A percentile compares a stretch with the other conserved stretches of the same genome.
phyloP scores from a whole-genome alignment of 2,113 vertebrate genomes.

The Thalassoma bifasciatum region DNA sequence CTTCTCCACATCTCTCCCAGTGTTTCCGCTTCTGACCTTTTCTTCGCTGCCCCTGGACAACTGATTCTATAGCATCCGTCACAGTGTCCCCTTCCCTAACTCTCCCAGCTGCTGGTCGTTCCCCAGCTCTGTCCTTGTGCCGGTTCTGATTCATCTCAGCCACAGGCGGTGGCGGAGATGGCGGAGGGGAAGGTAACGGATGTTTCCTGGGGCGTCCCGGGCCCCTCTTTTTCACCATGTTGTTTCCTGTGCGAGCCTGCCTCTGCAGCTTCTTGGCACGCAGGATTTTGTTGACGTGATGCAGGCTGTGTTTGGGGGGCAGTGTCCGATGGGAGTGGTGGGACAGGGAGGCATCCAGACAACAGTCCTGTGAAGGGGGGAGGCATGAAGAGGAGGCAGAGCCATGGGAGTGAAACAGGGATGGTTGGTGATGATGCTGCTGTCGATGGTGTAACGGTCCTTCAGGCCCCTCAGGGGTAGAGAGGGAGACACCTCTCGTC shows the following conservation, averaged over 20 bases:
- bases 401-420: constrained; percentile 75
- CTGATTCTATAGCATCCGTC: constrained; percentile 93
- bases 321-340: constrained; percentile 77
- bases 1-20: constrained; percentile 70
- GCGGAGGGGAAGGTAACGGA: constrained; percentile 83
- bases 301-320: constrained; percentile 95
- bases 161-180: constrained; percentile 77
- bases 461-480: constrained; percentile 71
- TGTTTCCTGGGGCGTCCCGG: constrained; percentile 95
- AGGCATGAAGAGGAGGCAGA: constrained; percentile 64
- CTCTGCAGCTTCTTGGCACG: constrained; percentile 98
- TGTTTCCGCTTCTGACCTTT: constrained; percentile 78
- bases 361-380: constrained; percentile 71
- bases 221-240: constrained; percentile 93
- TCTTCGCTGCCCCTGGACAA: constrained; percentile 87
- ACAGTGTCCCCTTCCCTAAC: constrained; percentile 88
- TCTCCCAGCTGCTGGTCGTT: constrained; percentile 51
- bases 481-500: constrained; percentile 68
- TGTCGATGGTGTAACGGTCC: constrained; percentile 68
- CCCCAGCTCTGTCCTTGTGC: constrained; percentile 63
- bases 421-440: constrained; percentile 75
- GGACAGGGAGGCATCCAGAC: constrained; percentile 70
- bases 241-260: constrained; percentile 98
- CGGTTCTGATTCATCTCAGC: constrained; percentile 54
- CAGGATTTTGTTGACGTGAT: constrained; percentile 99